Conservation (phyloP, 35 echinoderm and acorn worm genomes). For the Lytechinus pictus region DNA sequence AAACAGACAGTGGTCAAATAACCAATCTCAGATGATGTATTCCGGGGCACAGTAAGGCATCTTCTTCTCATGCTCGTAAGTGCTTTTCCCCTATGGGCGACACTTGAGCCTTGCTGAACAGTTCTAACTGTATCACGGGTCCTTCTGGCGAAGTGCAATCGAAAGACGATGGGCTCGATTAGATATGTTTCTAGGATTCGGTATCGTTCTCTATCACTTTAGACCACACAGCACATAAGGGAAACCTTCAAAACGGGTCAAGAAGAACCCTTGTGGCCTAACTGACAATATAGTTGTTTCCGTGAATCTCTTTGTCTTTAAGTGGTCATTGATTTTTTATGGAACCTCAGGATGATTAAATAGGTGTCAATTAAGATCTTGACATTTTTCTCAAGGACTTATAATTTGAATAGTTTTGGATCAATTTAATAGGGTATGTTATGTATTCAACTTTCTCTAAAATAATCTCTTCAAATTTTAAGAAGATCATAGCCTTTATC, state of each 20-base stretch:
- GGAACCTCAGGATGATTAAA: neutral
- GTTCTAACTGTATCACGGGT: constrained; percentile 17
- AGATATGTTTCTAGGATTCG: constrained; percentile 12
- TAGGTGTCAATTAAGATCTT: neutral
- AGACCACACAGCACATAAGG: neutral
- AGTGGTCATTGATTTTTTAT: neutral
- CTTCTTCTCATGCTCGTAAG: neutral
- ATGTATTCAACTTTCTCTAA: neutral
- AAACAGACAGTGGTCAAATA: neutral
- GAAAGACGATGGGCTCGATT: neutral
- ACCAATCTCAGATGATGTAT: neutral
- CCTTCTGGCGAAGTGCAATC: neutral
- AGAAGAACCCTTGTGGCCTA: constrained; percentile 9
- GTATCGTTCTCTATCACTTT: neutral
- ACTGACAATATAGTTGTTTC: neutral
- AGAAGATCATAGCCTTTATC: neutral
- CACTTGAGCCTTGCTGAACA: neutral
- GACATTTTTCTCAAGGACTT: neutral
- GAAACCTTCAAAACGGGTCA: neutral
- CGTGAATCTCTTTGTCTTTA: neutral
- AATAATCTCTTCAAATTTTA: neutral
- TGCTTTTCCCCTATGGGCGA: constrained; percentile 8
- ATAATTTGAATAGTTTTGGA: too few relatives aligned
- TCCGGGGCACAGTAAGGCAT: neutral
- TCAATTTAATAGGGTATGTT: neutral